Conservation (phyloP, 2,888 invertebrate genomes). For the Drosophila meridionalis region DNA sequence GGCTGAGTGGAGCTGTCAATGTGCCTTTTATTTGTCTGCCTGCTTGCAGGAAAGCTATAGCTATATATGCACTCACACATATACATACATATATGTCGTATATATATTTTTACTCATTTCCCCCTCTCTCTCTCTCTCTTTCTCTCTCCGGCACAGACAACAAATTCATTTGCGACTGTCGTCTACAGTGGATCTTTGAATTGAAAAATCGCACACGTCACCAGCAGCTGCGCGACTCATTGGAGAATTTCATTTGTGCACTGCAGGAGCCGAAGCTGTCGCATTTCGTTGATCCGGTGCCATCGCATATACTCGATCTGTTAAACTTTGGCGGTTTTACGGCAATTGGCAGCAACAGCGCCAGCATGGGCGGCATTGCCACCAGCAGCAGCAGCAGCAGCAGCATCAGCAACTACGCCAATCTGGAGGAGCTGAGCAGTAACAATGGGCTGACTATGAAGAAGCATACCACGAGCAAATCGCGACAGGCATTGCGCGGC, state of each 20-base stretch:
- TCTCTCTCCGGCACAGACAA: slow-evolving; percentile 88
- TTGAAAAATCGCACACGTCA: slow-evolving; percentile 90
- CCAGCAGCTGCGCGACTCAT: slow-evolving; percentile 88
- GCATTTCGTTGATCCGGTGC: slow-evolving; percentile 80
- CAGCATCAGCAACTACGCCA: slow-evolving; percentile 53
- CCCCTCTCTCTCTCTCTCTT: slow-evolving; percentile 19
- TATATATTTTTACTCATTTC: slow-evolving; percentile 32
- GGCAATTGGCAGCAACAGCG: slow-evolving; percentile 70
- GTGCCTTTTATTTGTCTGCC: slow-evolving; percentile 43
- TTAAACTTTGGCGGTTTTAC: slow-evolving; percentile 77
- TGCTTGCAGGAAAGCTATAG: slow-evolving; percentile 11
- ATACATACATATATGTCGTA: background rate
- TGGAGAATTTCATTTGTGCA: slow-evolving; percentile 90
- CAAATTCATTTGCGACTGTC: slow-evolving; percentile 93
- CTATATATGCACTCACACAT: slow-evolving; percentile 4
- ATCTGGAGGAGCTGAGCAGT: slow-evolving; percentile 58
- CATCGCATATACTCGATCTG: slow-evolving; percentile 75
- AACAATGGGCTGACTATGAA: slow-evolving; percentile 39
- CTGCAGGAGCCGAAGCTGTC: slow-evolving; percentile 85
- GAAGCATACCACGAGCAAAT: slow-evolving; percentile 59
- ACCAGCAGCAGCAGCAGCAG: slow-evolving; percentile 53
- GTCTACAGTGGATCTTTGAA: slow-evolving; percentile 91
- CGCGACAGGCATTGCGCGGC: slow-evolving; percentile 71
- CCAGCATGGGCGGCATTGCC: slow-evolving; percentile 67
- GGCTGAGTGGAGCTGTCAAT: slow-evolving; percentile 47